Evolutionary conservation across 92 coral and sea anemone genomes (phyloP), one percentile per base, ranked within the genome.

Genomic region (Desmophyllum pertusum): DNA sequence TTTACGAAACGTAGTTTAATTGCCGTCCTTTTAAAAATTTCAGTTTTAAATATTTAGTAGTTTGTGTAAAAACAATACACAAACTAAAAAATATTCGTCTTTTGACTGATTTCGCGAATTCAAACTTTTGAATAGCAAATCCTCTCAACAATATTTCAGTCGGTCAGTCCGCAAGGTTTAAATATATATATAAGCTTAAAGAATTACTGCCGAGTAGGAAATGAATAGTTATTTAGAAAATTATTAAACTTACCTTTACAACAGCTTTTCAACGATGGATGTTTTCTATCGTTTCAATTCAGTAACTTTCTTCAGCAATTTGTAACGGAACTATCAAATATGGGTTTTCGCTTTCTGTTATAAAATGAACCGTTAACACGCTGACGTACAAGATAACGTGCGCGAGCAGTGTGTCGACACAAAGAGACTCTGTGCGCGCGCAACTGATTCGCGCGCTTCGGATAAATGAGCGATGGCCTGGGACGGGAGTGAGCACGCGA

Each of bases 361-460:
- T 50, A 36, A 36, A 76, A 53, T 1, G 36, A 18, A 21, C 81
- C 81, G 70, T 77, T 77, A 59, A 21, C 25, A 7, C 31, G 8
- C 6, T 50, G 38, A 39, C 38, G 51, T 36, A 77, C 52, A 66
- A 35, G 23, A 35, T 19, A 21, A 17, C 23, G 29, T 38, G 4
- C n/a, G 13, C 29, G 73, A 27, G 13, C 27, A 13, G 8, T 37
- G n/a, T 19, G 27, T 38, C 70, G 70, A 59, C 69, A 57, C 70
- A 77, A 38, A 6, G 51, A 14, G 36, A 27, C n/a, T 18, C 42
- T 3, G n/a, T n/a, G 43, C 81, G 81, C 71, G 81, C 73, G 73
- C 73, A 33, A 17, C 39, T 17, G 10, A 55, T n/a, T n/a, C n/a
- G 53, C 18, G 13, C 18, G 53, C 13, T 46, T 0, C 51, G 51